These are phyloP conservation scores for Syngnathus floridae DNA, from an alignment of 2,113 vertebrate genomes.

Conservation along the genomic window DNA sequence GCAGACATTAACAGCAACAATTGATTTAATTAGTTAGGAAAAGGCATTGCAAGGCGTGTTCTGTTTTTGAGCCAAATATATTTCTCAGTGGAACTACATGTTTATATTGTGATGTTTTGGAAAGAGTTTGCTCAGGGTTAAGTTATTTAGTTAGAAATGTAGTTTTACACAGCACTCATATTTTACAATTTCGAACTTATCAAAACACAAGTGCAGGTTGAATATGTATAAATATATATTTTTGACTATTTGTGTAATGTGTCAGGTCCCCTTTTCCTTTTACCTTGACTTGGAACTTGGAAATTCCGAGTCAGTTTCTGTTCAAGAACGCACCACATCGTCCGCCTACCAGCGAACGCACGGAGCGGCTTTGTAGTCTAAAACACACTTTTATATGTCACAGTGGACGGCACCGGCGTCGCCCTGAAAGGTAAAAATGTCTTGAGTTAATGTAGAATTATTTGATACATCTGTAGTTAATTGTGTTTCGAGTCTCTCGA, in stretches of 20 bases:
- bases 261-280: background rate
- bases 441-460: background rate
- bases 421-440: slow-evolving; percentile 53
- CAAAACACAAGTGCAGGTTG: too few species aligned
- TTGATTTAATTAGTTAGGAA: too few species aligned
- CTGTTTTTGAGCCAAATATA: too few species aligned
- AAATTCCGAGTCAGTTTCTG: slow-evolving; percentile 26
- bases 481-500: slow-evolving; percentile 14
- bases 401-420: slow-evolving; percentile 15
- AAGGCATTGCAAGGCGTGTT: too few species aligned
- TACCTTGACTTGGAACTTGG: background rate
- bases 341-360: slow-evolving; percentile 49
- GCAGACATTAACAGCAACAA: too few species aligned
- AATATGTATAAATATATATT: too few species aligned
- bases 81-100: too few species aligned
- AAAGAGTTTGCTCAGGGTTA: too few species aligned
- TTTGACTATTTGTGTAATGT: background rate
- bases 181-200: background rate
- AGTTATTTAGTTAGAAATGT: background rate
- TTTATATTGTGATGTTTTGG: too few species aligned
- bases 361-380: slow-evolving; percentile 35
- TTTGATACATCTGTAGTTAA: background rate
- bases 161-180: background rate
- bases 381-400: slow-evolving; percentile 19
- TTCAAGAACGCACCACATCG: slow-evolving; percentile 47